Conservation (phyloP, 1,140 invertebrate species). For the Notospermus geniculatus region DNA sequence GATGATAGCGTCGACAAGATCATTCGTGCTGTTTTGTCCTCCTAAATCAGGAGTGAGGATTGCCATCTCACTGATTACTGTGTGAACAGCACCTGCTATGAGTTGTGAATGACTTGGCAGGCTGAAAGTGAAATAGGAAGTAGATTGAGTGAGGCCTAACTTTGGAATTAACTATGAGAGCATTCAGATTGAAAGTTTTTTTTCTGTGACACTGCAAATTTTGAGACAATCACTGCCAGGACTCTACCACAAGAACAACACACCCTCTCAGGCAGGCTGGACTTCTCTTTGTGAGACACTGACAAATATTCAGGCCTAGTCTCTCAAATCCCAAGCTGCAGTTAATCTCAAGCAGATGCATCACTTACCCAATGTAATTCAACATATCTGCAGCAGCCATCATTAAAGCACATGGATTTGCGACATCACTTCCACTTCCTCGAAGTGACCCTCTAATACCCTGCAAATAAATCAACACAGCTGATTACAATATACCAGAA, state of each 20-base stretch:
- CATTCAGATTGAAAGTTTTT: too few species aligned
- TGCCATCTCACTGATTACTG: slow-evolving; percentile 83
- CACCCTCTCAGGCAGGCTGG: too few species aligned
- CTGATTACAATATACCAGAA: slow-evolving; percentile 1
- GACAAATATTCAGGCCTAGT: too few species aligned
- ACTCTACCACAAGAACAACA: too few species aligned
- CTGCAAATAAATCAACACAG: slow-evolving; percentile 21
- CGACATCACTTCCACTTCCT: slow-evolving; percentile 91
- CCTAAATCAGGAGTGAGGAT: slow-evolving; percentile 89
- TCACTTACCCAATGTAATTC: slow-evolving; percentile 75
- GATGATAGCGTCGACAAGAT: slow-evolving; percentile 91
- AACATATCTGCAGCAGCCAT: slow-evolving; percentile 92
- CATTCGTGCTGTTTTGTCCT: slow-evolving; percentile 87
- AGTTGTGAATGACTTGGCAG: slow-evolving; percentile 81
- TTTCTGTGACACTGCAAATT: too few species aligned
- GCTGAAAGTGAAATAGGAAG: slow-evolving; percentile 24
- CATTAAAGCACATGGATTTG: slow-evolving; percentile 98
- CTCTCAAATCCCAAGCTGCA: too few species aligned
- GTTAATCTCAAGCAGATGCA: too few species aligned
- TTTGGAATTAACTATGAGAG: too few species aligned
- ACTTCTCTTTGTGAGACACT: too few species aligned
- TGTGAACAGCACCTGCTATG: slow-evolving; percentile 83
- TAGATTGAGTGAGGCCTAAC: background rate
- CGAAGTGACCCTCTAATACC: slow-evolving; percentile 46
- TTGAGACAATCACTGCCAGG: too few species aligned